Conservation (phyloP, 1,140 invertebrate species). For the Musca domestica region DNA sequence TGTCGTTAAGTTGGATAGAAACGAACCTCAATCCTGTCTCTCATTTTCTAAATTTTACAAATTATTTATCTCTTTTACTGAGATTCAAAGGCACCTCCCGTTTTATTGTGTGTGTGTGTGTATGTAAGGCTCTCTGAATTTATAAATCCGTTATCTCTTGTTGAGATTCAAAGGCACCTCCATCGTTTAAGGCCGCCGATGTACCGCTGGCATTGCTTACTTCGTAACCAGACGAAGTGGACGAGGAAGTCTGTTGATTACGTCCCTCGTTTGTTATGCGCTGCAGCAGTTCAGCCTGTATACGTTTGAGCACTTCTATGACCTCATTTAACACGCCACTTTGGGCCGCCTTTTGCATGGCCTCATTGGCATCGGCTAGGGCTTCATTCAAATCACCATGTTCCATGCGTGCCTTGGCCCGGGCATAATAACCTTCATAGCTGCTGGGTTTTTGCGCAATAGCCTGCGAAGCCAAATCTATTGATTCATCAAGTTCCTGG, state of each 20-base stretch:
- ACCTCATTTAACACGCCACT: conserved; percentile 46
- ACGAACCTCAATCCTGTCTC: too few relatives aligned
- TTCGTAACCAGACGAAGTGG: conserved; percentile 23
- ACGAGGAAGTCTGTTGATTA: conserved; percentile 19
- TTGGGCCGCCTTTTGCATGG: conserved; percentile 53
- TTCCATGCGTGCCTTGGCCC: conserved; percentile 82
- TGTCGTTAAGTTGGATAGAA: too few relatives aligned
- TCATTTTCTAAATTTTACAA: too few relatives aligned
- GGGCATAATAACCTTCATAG: conserved; percentile 89
- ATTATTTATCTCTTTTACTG: too few relatives aligned
- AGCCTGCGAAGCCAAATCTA: conserved; percentile 83
- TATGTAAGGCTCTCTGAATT: conserved; percentile 27
- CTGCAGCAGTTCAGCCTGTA: conserved; percentile 45
- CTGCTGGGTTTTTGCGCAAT: conserved; percentile 78
- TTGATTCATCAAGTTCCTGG: conserved; percentile 77
- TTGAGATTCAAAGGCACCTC: conserved; percentile 42
- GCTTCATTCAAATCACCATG: conserved; percentile 58
- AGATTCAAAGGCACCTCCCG: too few relatives aligned
- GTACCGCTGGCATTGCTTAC: not conserved
- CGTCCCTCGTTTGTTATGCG: conserved; percentile 41
- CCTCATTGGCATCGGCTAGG: conserved; percentile 58
- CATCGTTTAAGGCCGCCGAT: not conserved
- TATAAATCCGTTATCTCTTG: conserved; percentile 52
- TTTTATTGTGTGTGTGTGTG: too few relatives aligned
- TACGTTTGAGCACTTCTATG: conserved; percentile 48